Base-by-base conservation (phyloP, 2,888 invertebrate species). In the Heliconius sara region DNA sequence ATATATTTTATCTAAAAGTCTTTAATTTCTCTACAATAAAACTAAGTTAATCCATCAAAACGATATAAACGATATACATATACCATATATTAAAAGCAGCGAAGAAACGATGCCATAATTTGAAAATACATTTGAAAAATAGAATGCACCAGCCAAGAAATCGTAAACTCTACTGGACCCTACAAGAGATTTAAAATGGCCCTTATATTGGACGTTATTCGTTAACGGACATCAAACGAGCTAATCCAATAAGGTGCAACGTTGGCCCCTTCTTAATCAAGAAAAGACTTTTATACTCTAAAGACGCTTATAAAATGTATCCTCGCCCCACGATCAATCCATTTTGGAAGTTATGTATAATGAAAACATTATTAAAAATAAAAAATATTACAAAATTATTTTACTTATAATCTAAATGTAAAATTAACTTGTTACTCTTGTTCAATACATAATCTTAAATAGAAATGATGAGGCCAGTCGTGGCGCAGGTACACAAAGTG, bases 161-260 rank as follows among this genome's bases (percentile, higher is more conserved):
- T 65, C 52, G 16, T 43, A 74, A 52, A 34, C 75, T 60, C 43
- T 70, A 67, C 34, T 66, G 77, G 75, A 66, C 75, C 80, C 79
- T 79, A 13, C n/a, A 66, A 57, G 67, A 71, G 68, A 30, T 80
- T 80, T 75, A 70, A 78, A 81, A 81, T 65, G 71, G 76, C 67
- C 90, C 90, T 93, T 92, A 93, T 91, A 93, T 91, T 93, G 88
- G 90, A 89, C 89, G 88, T 89, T 88, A 88, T 89, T 87, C 87
- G 85, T 87, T 86, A 89, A 85, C 88, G 85, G 91, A 93, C 93
- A 91, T 94, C 94, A 94, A 94, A 94, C 93, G 86, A 87, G 88
- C 89, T 93, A 93, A 93, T 94, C 93, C 92, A 94, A 94, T 94
- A 94, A 94, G 90, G 90, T 91, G 89, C 91, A 89, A 91, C 89